Conservation (phyloP, 2,888 invertebrate species). For the Cantharis rustica region DNA sequence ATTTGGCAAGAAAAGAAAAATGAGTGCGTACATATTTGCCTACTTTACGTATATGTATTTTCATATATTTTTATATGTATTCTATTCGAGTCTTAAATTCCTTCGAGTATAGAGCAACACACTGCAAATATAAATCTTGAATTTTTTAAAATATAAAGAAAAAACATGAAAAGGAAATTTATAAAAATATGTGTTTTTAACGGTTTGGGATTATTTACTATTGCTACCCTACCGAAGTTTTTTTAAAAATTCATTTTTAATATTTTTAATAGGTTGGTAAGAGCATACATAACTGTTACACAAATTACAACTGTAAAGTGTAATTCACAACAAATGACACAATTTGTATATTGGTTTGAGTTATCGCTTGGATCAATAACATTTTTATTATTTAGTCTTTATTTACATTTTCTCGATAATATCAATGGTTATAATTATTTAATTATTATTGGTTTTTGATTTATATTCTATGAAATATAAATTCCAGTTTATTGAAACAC, state of each 20-base stretch:
- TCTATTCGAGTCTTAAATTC: conserved; percentile 29
- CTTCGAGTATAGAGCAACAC: conserved; percentile 40
- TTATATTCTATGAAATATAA: no score
- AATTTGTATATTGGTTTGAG: not conserved
- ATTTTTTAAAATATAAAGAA: conserved; percentile 39
- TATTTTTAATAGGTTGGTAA: not conserved
- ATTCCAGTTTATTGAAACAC: no score
- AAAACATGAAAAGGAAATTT: conserved; percentile 46
- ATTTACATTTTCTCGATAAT: no score
- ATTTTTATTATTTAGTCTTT: not conserved
- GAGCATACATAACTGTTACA: no score
- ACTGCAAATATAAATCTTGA: conserved; percentile 42
- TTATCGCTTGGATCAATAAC: not conserved
- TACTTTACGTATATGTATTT: conserved; percentile 32
- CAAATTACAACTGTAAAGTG: not conserved
- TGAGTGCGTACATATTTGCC: conserved; percentile 24
- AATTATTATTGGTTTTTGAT: no score
- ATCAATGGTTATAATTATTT: no score
- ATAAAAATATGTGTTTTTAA: conserved; percentile 43
- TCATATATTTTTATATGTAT: conserved; percentile 35
- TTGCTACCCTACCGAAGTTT: conserved; percentile 21
- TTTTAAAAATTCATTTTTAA: not conserved
- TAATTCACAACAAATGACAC: not conserved
- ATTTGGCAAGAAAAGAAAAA: conserved; percentile 2
- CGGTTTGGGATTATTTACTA: conserved; percentile 45